A percentile compares a stretch with the other conserved stretches of the same genome.
phyloP scores from a whole-genome alignment of 2,888 invertebrate species.

The Hoplodrina ambigua region DNA sequence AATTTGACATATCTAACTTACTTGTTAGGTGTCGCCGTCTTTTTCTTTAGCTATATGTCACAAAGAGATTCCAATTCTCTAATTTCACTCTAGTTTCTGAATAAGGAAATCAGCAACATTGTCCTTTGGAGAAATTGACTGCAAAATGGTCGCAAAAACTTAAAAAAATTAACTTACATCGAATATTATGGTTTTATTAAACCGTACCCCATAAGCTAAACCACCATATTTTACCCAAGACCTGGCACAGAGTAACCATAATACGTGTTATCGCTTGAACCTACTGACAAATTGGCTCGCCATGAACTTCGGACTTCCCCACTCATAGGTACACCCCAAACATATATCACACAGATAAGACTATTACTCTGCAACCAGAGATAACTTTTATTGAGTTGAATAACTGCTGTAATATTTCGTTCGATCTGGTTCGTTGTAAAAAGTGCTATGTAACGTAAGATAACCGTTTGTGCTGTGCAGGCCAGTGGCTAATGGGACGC shows the following conservation, averaged over 20 bases:
- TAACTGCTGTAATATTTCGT: constrained; percentile 58
- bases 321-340: constrained; percentile 49
- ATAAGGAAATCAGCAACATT: no score
- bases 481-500: constrained; percentile 31
- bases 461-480: constrained; percentile 46
- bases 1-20: no score
- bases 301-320: constrained; percentile 58
- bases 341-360: constrained; percentile 68
- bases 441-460: constrained; percentile 48
- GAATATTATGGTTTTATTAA: constrained; percentile 32
- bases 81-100: no score
- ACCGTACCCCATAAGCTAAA: constrained; percentile 11
- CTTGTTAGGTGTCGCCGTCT: no score
- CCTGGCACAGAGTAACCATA: constrained; percentile 47
- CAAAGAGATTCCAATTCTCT: no score
- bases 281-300: constrained; percentile 62
- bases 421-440: constrained; percentile 44
- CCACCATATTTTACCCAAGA: constrained; percentile 46
- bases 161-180: background rate
- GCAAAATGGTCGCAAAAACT: background rate
- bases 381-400: constrained; percentile 65
- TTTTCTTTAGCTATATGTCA: no score
- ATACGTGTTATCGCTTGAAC: constrained; percentile 51
- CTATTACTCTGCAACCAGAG: constrained; percentile 55
- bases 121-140: no score